Base-by-base conservation (phyloP, 2,797 vertebrate species). In the Pseudomugil tenellus region DNA sequence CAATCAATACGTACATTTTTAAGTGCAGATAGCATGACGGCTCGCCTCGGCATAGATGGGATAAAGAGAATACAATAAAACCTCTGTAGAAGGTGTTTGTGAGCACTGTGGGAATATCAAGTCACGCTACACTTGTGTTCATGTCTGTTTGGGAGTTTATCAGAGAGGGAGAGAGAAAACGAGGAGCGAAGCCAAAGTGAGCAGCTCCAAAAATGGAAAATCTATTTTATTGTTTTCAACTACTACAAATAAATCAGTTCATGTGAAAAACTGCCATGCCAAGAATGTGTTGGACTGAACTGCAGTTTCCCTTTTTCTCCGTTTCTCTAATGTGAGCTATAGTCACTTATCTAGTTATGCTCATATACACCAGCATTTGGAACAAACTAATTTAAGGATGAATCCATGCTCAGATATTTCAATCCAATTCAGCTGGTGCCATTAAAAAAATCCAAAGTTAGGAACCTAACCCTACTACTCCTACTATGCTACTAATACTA, bases 61-160 rank as follows among this genome's bases (percentile, higher is more conserved):
- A 48, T 41, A 34, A 52, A 59, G n/a, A 41, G 11, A 39, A 17
- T 23, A n/a, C 26, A 31, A 41, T 32, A 37, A 41, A 59, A 32
- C 66, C n/a, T 32, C n/a, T 59, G 34, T 31, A 23, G 26, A 43
- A 39, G n/a, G 25, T 25, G 16, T 56, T 70, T 56, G 23, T 56
- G 39, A 35, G 37, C 58, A 48, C 37, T 35, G 29, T 54, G 43
- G 39, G 31, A 62, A 39, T 25, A 63, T 53, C 41, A 67, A 55
- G 49, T 69, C 28, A 48, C 57, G 28, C 25, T 26, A 59, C 58
- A 53, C 34, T 31, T 67, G 32, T 68, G 57, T n/a, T 41, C 14
- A 9, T 29, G 67, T 56, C 37, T 70, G 53, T 25, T 48, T 48
- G 39, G 31, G n/a, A 62, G 58, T 34, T 29, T 43, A 43, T 69